These are phyloP conservation scores for Hemaris fuciformis DNA, from an alignment of 2,888 invertebrate genomes.

Conservation along the genomic window DNA sequence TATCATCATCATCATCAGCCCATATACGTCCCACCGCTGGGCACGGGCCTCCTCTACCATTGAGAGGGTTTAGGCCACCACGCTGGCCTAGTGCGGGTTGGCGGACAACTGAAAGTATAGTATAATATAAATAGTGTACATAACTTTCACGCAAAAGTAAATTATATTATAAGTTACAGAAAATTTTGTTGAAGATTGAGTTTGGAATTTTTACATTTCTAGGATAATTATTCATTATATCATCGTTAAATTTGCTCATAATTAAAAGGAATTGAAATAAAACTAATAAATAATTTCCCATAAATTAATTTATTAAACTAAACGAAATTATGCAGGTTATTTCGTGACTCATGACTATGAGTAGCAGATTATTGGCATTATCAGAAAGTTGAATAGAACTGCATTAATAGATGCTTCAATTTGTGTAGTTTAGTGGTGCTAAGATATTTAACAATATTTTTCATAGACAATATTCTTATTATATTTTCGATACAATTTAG, in stretches of 20 bases:
- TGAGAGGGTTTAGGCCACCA: too few species aligned
- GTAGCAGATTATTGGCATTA: constrained; percentile 8
- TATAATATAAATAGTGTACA: constrained; percentile 15
- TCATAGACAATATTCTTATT: constrained; percentile 62
- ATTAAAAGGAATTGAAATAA: constrained; percentile 17
- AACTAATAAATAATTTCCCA: background rate
- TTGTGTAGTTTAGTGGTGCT: constrained; percentile 68
- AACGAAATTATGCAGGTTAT: background rate
- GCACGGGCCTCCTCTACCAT: too few species aligned
- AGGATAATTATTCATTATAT: constrained; percentile 8
- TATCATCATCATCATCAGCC: too few species aligned
- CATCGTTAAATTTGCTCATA: constrained; percentile 14
- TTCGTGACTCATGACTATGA: background rate
- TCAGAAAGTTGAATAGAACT: background rate
- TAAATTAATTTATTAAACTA: background rate
- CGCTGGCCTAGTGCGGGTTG: too few species aligned
- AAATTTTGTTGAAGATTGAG: background rate
- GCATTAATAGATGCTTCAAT: background rate
- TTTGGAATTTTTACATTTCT: constrained; percentile 13
- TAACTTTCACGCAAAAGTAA: constrained; percentile 16
- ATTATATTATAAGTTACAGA: background rate
- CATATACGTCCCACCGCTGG: too few species aligned
- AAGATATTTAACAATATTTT: constrained; percentile 66
- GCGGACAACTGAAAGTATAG: too few species aligned
- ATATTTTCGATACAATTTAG: constrained; percentile 69